phyloP scores from a whole-genome alignment of 2,113 vertebrate genomes.

The Mustela nigripes region DNA sequence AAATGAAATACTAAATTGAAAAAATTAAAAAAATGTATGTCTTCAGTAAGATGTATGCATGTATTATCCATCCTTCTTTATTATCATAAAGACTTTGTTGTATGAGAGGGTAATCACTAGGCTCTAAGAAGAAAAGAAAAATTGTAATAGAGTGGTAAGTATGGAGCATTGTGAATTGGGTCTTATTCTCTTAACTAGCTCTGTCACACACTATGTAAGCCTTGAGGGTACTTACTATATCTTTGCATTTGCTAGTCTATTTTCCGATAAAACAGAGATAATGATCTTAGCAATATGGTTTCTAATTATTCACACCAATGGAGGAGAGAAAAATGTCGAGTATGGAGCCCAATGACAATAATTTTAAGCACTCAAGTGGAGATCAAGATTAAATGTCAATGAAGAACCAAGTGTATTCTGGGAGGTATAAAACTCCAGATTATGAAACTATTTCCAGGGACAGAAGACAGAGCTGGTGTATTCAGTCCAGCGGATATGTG shows the following conservation, averaged over 20 bases:
- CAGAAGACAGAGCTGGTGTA: not conserved
- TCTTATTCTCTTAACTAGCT: conserved; percentile 4
- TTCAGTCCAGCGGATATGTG: not conserved
- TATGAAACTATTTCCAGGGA: not conserved
- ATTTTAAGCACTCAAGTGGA: conserved; percentile 29
- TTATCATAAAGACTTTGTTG: not conserved
- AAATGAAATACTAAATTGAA: conserved; percentile 24
- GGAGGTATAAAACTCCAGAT: not conserved
- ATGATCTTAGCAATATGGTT: conserved; percentile 50
- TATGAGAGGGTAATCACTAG: not conserved
- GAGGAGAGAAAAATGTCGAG: not conserved
- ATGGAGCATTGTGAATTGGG: not conserved
- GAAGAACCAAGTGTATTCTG: not conserved
- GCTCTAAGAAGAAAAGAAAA: not conserved
- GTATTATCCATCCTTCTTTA: not conserved
- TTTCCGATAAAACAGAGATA: conserved; percentile 54
- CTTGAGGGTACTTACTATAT: not conserved
- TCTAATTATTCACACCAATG: conserved; percentile 66
- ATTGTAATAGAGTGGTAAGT: not conserved
- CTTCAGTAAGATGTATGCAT: not conserved
- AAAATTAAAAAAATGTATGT: not conserved
- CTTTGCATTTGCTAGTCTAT: conserved; percentile 52
- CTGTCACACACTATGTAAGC: not conserved
- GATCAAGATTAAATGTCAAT: not conserved
- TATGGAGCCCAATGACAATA: not conserved